Conservation (phyloP, 2,797 vertebrate species). For the Chiloscyllium punctatum region DNA sequence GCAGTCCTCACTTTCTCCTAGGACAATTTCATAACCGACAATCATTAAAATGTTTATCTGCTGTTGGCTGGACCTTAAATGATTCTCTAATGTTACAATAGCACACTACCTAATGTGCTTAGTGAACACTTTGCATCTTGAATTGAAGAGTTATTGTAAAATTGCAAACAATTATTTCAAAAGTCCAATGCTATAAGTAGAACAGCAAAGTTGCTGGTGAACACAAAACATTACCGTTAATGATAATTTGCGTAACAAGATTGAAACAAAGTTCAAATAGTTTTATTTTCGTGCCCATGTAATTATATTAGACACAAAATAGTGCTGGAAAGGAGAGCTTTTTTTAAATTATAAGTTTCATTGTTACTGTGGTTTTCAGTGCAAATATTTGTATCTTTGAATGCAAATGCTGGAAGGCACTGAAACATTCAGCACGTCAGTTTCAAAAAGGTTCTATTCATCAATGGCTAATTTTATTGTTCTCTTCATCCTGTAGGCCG, state of each 20-base stretch:
- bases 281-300: neutral
- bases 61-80: neutral
- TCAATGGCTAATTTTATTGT: neutral
- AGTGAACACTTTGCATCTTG: neutral
- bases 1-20: too few relatives aligned
- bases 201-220: too few relatives aligned
- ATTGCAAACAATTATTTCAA: neutral
- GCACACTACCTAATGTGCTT: neutral
- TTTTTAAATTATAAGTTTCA: neutral
- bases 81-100: neutral
- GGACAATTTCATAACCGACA: neutral
- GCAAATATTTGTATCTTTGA: neutral
- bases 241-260: neutral
- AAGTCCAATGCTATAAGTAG: too few relatives aligned
- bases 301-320: neutral
- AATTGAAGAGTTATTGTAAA: neutral
- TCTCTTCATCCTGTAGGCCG: neutral
- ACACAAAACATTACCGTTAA: neutral
- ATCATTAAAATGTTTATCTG: neutral
- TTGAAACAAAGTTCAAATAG: constrained; percentile 5
- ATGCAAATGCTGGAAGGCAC: neutral
- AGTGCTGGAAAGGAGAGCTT: neutral
- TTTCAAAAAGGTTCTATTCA: neutral
- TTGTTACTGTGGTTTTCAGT: neutral
- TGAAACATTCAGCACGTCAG: neutral